Evolutionary conservation across 2,888 invertebrate species (phyloP).

Genomic region (Stenodema calcarata): DNA sequence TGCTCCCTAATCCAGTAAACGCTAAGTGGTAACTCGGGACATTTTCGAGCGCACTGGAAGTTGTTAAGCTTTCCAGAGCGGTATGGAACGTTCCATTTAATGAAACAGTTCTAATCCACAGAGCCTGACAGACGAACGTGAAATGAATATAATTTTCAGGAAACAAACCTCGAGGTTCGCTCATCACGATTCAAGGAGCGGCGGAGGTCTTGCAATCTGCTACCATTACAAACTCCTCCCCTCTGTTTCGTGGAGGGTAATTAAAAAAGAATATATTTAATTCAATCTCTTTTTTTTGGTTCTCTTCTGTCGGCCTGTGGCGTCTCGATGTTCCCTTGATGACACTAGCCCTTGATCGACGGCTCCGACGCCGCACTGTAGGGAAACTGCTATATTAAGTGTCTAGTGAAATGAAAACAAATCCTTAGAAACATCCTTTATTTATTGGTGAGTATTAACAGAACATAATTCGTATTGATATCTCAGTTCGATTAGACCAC

Average conservation of each 20-base stretch:
- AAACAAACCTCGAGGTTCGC: background rate
- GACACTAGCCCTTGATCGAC: slow-evolving; percentile 1
- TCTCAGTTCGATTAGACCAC: no score
- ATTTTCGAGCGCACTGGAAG: background rate
- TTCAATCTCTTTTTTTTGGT: slow-evolving; percentile 8
- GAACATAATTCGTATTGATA: no score
- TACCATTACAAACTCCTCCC: slow-evolving; percentile 11
- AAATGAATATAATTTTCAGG: slow-evolving; percentile 28
- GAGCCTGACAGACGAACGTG: slow-evolving; percentile 32
- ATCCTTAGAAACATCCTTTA: no score
- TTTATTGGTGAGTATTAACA: no score
- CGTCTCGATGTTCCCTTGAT: background rate
- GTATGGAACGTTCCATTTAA: slow-evolving; percentile 12
- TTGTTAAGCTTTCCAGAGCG: background rate
- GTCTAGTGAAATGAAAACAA: no score
- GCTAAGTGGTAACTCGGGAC: background rate
- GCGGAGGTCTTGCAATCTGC: slow-evolving; percentile 12
- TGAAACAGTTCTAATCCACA: slow-evolving; percentile 43
- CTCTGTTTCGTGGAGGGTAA: background rate
- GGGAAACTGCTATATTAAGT: no score
- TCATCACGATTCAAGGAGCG: slow-evolving; percentile 27
- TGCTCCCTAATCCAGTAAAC: background rate
- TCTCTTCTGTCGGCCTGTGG: background rate
- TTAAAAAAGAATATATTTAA: slow-evolving; percentile 37
- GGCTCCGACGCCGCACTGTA: background rate